Evolutionary conservation across 1,140 invertebrate genomes (phyloP), one percentile per base, ranked within the genome.

Genomic region (Micrasema minimum): DNA sequence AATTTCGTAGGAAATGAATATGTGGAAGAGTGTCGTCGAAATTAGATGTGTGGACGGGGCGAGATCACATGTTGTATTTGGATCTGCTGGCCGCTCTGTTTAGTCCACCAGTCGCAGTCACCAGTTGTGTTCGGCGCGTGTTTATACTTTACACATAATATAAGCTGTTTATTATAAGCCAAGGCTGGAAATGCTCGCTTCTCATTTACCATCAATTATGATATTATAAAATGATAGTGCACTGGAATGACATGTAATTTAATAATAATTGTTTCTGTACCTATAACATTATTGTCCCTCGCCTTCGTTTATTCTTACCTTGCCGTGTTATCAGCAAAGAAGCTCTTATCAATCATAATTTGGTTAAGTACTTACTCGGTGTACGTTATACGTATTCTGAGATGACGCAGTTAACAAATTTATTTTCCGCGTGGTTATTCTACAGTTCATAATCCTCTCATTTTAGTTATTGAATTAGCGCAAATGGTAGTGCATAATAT

Each of bases 111-210:
- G 55, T 18, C 41, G 22, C 43, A 11, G 59, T 12, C 26, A 41
- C 57, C 10, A 18, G 57, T 14, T 22, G 59, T 16, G 11, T 2
- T 26, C 6, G 31, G 59, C 59, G 59, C 59, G 59, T 64, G 59
- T 64, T 64, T 9, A 46, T 64, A 64, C 50, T 38, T 20, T 12
- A 62, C 45, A 31, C 26, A 31, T 31, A n/a, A n/a, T n/a, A n/a
- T n/a, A 31, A 31, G 26, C 59, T 64, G 41, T 45, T 64, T 64
- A 64, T 64, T 64, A 43, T 59, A 53, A 51, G 55, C 37, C 55
- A 38, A 38, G 55, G 55, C 55, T 59, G 18, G 51, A 35, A 55
- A 10, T 31, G 10, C 23, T 35, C 23, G 12, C 12, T 22, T 53
- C 22, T 12, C n/a, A 45, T 45, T 45, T n/a, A 31, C 3, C 26